These are phyloP conservation scores for Lanistes nyassanus DNA, from an alignment of 1,140 invertebrate genomes.

Conservation along the genomic window DNA sequence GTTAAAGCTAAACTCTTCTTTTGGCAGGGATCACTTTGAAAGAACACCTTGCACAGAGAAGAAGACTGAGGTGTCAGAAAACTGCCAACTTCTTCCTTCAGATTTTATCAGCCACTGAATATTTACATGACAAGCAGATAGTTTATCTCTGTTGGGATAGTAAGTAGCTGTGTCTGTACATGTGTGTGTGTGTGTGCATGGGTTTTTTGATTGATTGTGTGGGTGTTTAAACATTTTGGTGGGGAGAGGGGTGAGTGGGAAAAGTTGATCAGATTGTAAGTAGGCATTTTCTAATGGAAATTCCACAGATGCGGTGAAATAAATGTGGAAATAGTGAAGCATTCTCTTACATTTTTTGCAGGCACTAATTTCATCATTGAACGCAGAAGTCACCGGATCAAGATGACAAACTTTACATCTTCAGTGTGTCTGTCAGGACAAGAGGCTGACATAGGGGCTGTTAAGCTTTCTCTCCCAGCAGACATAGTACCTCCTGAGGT, in stretches of 20 bases:
- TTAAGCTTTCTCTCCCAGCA: slow-evolving; percentile 10
- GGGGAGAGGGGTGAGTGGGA: background rate
- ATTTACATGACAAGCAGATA: background rate
- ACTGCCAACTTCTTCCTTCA: background rate
- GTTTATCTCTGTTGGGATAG: slow-evolving; percentile 18
- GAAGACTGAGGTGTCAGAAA: background rate
- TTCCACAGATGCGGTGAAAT: too few relatives aligned
- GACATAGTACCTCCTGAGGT: slow-evolving; percentile 19
- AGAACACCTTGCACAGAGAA: background rate
- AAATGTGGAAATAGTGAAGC: too few relatives aligned
- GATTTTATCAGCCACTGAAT: slow-evolving; percentile 1
- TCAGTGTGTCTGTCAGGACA: slow-evolving; percentile 5
- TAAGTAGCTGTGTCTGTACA: slow-evolving; percentile 9
- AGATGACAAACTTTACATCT: slow-evolving; percentile 2
- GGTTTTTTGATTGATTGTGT: background rate
- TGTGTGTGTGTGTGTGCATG: background rate
- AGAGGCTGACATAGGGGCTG: slow-evolving; percentile 3
- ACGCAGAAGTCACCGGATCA: background rate
- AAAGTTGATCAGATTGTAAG: too few relatives aligned
- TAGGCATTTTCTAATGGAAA: too few relatives aligned
- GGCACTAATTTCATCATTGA: slow-evolving; percentile 11
- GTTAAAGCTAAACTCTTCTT: background rate
- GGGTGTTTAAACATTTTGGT: background rate
- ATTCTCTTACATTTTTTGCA: background rate
- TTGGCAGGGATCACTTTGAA: slow-evolving; percentile 14